Base-by-base conservation (phyloP, 2,888 invertebrate species). In the Ceriagrion tenellum region DNA sequence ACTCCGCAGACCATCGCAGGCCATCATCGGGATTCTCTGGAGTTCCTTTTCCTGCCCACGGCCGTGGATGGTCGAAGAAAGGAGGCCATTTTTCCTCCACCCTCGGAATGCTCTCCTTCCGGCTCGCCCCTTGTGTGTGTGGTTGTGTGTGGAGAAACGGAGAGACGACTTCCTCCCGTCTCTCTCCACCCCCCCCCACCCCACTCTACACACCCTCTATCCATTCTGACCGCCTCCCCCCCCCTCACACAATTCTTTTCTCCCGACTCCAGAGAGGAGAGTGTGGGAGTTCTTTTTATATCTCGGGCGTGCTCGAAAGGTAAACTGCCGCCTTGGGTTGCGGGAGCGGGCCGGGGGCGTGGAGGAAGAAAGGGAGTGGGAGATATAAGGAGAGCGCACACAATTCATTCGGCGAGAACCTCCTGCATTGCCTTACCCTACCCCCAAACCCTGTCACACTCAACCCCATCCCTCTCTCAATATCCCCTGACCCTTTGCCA, bases 241-340 rank as follows among this genome's bases (percentile, higher is more conserved):
- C 13, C 89, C 55, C 4, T 23, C n/a, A 26, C 55, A 35, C 55
- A 26, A 18, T 55, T 55, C 88, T 47, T 40, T 40, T 88, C 47
- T n/a, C 81, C 88, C 88, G 35, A 6, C 91, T 59, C 69, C 69
- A 69, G n/a, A 69, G 20, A 12, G 69, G 23, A 23, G 69, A 4
- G 69, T 1, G 69, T 20, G 69, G 69, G 26, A 69, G 8, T 23
- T 56, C 63, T 63, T 69, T 93, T 93, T 93, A 93, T 69, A 93
- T 93, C 93, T 69, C 93, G 59, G 93, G 63, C 93, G 93, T 93
- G 93, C 93, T 93, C 40, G 55, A 89, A 35, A 89, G 89, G 47
- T 93, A 69, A 93, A 93, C 63, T 69, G 93, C 47, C 93, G 69
- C 93, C 93, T 69, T 40, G 69, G 69, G 63, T 59, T 35, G 55